Evolutionary conservation across 2,888 invertebrate genomes (phyloP).

Genomic region (Synanthedon andrenaeformis): DNA sequence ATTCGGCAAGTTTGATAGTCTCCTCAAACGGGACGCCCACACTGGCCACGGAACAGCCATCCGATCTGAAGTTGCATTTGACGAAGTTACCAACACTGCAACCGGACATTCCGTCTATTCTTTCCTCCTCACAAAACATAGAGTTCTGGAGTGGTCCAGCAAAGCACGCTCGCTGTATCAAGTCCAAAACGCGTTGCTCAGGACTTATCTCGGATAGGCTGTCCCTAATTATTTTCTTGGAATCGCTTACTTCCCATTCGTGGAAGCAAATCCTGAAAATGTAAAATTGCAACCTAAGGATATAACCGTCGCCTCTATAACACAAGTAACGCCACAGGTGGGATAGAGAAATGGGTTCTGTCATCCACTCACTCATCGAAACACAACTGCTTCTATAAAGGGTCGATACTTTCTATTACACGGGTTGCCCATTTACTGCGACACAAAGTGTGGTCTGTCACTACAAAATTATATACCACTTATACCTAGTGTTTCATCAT

Average conservation of each 20-base stretch:
- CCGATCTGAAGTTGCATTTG: constrained; percentile 22
- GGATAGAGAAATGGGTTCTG: too few relatives aligned
- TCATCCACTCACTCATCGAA: too few relatives aligned
- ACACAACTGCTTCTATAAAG: too few relatives aligned
- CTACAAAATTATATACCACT: too few relatives aligned
- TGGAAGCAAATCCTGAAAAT: constrained; percentile 29
- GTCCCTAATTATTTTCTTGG: constrained; percentile 25
- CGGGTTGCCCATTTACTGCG: too few relatives aligned
- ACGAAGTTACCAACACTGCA: constrained; percentile 21
- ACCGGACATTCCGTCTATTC: constrained; percentile 28
- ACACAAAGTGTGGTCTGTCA: too few relatives aligned
- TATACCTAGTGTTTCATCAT: too few relatives aligned
- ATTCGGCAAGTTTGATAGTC: constrained; percentile 37
- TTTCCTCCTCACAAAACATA: constrained; percentile 31
- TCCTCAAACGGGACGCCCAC: constrained; percentile 46
- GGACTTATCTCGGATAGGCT: constrained; percentile 31
- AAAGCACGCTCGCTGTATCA: constrained; percentile 45
- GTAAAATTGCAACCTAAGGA: background rate
- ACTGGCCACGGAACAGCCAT: constrained; percentile 35
- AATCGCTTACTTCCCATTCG: constrained; percentile 39
- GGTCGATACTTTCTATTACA: too few relatives aligned
- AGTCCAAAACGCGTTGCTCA: constrained; percentile 36
- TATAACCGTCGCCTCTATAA: too few relatives aligned
- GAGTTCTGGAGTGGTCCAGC: constrained; percentile 42
- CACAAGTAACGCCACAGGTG: too few relatives aligned